Evolutionary conservation across 2,113 vertebrate genomes (phyloP).

Genomic region (Saccopteryx bilineata): DNA sequence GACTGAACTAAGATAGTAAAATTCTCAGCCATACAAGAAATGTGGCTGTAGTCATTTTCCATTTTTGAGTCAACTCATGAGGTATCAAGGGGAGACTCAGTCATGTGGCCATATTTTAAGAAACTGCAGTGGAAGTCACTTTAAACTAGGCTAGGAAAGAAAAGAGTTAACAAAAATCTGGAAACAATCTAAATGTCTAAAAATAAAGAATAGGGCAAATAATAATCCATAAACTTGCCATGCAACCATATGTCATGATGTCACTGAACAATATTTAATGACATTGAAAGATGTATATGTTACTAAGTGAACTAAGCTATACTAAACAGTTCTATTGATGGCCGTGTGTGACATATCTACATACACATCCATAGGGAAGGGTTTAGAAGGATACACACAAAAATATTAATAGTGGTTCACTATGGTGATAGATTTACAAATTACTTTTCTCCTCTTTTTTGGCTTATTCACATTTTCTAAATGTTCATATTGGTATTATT

Average conservation of each 20-base stretch:
- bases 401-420: neutral
- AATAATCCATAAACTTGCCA: neutral
- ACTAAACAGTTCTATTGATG: neutral
- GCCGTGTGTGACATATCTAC: neutral
- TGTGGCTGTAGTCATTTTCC: neutral
- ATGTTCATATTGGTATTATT: neutral
- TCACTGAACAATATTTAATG: neutral
- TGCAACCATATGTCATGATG: neutral
- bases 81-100: neutral
- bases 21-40: neutral
- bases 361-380: neutral
- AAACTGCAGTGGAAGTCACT: neutral
- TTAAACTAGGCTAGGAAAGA: constrained; percentile 19
- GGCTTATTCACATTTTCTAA: neutral
- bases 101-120: neutral
- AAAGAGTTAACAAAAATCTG: neutral
- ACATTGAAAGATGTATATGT: neutral
- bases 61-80: neutral
- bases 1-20: neutral
- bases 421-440: neutral
- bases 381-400: neutral
- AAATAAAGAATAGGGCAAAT: neutral
- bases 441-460: neutral
- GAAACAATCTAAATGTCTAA: neutral
- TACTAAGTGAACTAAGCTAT: neutral